Evolutionary conservation across 2,888 invertebrate genomes (phyloP), one percentile per base, ranked within the genome.

Genomic region (Agonopterix subpropinquella): DNA sequence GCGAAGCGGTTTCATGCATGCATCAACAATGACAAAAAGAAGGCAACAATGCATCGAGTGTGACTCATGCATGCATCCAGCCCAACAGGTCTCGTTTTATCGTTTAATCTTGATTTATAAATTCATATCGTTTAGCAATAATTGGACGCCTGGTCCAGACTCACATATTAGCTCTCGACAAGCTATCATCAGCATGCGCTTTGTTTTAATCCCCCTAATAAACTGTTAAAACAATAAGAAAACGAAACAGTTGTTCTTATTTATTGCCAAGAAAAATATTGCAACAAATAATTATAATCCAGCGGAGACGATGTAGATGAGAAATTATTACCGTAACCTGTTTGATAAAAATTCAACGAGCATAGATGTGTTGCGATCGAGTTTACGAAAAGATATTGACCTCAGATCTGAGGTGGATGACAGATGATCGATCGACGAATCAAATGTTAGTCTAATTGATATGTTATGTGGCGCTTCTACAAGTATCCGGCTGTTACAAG

Each of bases 321-420:
- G 53, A 69, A 69, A 70, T 67, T 60, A 64, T 64, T 58, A 60
- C 61, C 52, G 47, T 61, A 80, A 84, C 81, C 72, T 60, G 82
- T 82, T 79, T 65, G 48, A 74, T 79, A 73, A 73, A 76, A 80
- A 79, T 73, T 76, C 73, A 77, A 70, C 70, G 65, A 68, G 58
- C 62, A 66, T 67, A 68, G 62, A 71, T 28, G 62, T 64, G 54
- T 59, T 62, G 60, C 65, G 66, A 73, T 80, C 67, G 70, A 74
- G 75, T 77, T 73, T 75, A 67, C 65, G 62, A 74, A 78, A 74
- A 85, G 82, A 84, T 84, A 83, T 83, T 85, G 85, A 86, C 83
- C 84, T 70, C 77, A 56, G 64, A 62, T 66, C 44, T 51, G 70
- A 78, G 76, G 73, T 77, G 75, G 83, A 77, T 73, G 77, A 70